phyloP scores from a whole-genome alignment of 2,797 vertebrate species.

The Okamejei kenojei region DNA sequence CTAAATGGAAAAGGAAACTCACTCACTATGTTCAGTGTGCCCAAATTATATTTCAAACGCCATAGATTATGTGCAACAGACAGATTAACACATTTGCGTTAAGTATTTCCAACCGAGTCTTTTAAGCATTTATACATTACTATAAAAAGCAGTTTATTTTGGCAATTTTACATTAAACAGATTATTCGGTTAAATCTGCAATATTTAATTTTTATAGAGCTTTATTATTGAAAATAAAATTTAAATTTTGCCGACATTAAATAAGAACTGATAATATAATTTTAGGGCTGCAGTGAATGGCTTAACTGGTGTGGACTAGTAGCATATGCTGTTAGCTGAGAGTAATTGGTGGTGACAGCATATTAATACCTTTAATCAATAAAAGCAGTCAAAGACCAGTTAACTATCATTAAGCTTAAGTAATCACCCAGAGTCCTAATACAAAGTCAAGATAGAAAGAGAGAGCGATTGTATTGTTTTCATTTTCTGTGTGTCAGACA shows the following conservation, averaged over 20 bases:
- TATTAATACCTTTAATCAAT: constrained; percentile 26
- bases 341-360: constrained; percentile 22
- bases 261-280: constrained; percentile 4
- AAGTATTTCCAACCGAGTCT: not conserved
- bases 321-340: not conserved
- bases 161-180: not conserved
- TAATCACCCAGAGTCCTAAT: constrained; percentile 1
- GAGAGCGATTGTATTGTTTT: not conserved
- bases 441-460: not conserved
- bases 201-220: not conserved
- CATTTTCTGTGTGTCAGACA: not conserved
- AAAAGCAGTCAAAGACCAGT: constrained; percentile 27
- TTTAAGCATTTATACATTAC: not conserved
- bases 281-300: constrained; percentile 12
- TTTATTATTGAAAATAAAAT: not conserved
- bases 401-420: constrained; percentile 26
- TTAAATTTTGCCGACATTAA: not conserved
- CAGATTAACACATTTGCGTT: not conserved
- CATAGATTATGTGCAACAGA: not conserved
- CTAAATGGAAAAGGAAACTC: not conserved
- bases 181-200: not conserved
- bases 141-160: not conserved
- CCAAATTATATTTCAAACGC: not conserved
- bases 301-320: constrained; percentile 12
- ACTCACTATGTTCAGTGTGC: not conserved